phyloP scores from a whole-genome alignment of 1,140 invertebrate genomes.

The Mycetomoellerius zeteki region DNA sequence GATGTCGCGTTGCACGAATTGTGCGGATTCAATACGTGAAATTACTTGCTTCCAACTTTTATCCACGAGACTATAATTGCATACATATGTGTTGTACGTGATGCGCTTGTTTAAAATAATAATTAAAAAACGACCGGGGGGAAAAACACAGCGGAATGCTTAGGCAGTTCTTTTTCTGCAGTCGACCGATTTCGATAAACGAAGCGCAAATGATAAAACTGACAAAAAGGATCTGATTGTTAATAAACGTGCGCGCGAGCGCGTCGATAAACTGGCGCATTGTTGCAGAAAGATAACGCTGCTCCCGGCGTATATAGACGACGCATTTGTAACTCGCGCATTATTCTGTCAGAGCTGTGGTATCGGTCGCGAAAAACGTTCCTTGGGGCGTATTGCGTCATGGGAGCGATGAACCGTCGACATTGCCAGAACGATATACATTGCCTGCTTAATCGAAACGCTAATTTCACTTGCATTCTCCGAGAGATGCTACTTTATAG shows the following conservation, averaged over 20 bases:
- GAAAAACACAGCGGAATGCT: neutral
- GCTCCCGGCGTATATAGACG: slow-evolving; percentile 23
- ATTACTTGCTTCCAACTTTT: slow-evolving; percentile 28
- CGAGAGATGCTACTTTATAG: slow-evolving; percentile 10
- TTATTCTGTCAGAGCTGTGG: slow-evolving; percentile 55
- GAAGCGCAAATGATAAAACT: slow-evolving; percentile 61
- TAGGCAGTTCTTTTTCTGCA: neutral
- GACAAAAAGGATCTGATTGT: slow-evolving; percentile 61
- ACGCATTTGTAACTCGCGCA: slow-evolving; percentile 57
- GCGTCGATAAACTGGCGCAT: slow-evolving; percentile 62
- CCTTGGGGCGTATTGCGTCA: slow-evolving; percentile 60
- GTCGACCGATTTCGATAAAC: slow-evolving; percentile 41
- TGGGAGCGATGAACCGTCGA: slow-evolving; percentile 52
- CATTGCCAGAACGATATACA: slow-evolving; percentile 26
- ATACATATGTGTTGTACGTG: neutral
- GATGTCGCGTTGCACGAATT: neutral
- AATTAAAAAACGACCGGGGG: slow-evolving; percentile 22
- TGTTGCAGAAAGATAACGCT: slow-evolving; percentile 64
- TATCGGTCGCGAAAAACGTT: slow-evolving; percentile 60
- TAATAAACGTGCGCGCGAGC: slow-evolving; percentile 49
- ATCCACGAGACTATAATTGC: slow-evolving; percentile 18
- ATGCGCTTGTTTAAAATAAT: slow-evolving; percentile 45
- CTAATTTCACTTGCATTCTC: slow-evolving; percentile 36
- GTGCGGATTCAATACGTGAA: neutral
- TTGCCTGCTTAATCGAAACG: slow-evolving; percentile 45